These are phyloP conservation scores for Chlamydotis undulata DNA, from an alignment of 2,113 vertebrate genomes.

Conservation along the genomic window DNA sequence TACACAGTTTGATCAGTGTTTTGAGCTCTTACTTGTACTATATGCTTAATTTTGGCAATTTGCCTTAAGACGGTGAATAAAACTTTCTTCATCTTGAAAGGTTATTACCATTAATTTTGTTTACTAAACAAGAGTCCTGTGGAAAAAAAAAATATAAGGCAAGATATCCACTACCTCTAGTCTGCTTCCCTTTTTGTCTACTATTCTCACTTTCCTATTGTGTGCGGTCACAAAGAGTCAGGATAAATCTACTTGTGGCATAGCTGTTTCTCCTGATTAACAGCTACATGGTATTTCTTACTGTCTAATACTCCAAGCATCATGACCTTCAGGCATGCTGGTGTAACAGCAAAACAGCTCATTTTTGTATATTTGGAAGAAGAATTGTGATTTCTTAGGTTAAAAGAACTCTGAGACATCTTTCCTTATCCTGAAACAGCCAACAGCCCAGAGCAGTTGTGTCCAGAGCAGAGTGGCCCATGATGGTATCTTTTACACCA, in stretches of 20 bases:
- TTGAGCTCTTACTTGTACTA: background rate
- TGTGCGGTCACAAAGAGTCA: background rate
- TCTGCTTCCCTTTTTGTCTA: background rate
- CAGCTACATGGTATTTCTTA: background rate
- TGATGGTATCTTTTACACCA: background rate
- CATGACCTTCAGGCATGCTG: background rate
- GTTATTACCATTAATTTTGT: background rate
- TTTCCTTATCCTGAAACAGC: background rate
- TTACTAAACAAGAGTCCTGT: background rate
- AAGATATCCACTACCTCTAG: background rate
- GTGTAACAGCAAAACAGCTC: background rate
- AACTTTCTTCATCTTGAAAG: background rate
- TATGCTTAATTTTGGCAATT: background rate
- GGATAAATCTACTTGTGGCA: background rate
- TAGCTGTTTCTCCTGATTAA: background rate
- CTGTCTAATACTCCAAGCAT: background rate
- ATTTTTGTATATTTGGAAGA: background rate
- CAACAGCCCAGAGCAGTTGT: background rate
- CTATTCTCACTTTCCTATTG: background rate
- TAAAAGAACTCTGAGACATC: background rate
- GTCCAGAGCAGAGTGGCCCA: background rate
- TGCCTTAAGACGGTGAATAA: background rate
- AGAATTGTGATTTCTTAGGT: background rate
- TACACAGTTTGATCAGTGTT: background rate
- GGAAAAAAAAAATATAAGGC: background rate